Conservation (phyloP, 2,888 invertebrate genomes). For the Orchesellides sinensis region DNA sequence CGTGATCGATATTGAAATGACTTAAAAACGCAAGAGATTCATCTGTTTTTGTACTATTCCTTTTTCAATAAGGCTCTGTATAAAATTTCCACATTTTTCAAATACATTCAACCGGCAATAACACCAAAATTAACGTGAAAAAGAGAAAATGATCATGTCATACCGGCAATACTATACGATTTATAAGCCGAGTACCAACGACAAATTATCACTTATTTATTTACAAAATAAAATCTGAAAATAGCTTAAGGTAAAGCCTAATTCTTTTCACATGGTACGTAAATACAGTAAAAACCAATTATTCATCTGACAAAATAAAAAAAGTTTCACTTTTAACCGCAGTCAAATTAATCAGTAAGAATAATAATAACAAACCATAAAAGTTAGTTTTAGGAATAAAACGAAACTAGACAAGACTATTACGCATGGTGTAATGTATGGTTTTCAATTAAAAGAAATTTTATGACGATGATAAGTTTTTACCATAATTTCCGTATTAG, state of each 20-base stretch:
- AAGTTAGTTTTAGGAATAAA: neutral
- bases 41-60: too few relatives aligned
- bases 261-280: slow-evolving; percentile 17
- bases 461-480: too few relatives aligned
- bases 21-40: too few relatives aligned
- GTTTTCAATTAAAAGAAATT: neutral
- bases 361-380: neutral
- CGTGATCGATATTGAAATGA: too few relatives aligned
- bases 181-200: neutral
- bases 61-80: too few relatives aligned
- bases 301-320: slow-evolving; percentile 58
- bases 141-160: slow-evolving; percentile 11
- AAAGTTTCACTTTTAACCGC: slow-evolving; percentile 63
- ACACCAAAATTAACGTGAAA: neutral
- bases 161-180: neutral
- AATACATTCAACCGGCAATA: slow-evolving; percentile 7
- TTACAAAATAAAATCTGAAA: neutral
- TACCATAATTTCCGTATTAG: neutral
- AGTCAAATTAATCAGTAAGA: slow-evolving; percentile 17
- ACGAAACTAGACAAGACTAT: neutral
- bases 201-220: neutral
- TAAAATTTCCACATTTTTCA: neutral
- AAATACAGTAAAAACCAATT: slow-evolving; percentile 51
- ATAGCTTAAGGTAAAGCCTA: slow-evolving; percentile 16
- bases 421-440: neutral